phyloP scores from a whole-genome alignment of 2,797 vertebrate species.

The Bradypus variegatus region DNA sequence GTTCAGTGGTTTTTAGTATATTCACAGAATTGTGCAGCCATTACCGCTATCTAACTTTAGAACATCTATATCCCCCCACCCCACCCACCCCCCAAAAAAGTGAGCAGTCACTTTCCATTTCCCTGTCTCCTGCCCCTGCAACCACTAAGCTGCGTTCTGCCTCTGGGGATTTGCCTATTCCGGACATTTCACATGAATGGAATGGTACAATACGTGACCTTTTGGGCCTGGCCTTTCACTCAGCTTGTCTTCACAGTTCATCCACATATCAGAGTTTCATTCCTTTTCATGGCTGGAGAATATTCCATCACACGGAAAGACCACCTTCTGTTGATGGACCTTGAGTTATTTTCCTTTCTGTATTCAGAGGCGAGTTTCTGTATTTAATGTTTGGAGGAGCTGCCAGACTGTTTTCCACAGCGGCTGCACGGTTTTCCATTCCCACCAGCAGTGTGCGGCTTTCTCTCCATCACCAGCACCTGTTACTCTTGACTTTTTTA shows the following conservation, averaged over 20 bases:
- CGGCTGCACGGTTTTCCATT: fast-evolving
- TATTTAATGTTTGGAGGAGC: no score
- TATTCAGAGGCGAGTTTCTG: neutral
- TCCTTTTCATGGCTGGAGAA: neutral
- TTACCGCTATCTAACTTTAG: neutral
- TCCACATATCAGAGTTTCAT: fast-evolving
- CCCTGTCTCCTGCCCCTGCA: no score
- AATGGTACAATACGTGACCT: fast-evolving
- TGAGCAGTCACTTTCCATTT: neutral
- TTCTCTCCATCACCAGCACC: neutral
- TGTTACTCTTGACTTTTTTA: neutral
- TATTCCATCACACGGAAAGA: fast-evolving
- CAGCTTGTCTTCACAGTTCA: fast-evolving
- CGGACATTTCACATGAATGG: neutral
- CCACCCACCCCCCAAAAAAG: neutral
- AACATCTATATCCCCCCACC: neutral
- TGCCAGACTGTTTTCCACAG: no score
- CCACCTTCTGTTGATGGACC: neutral
- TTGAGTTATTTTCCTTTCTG: neutral
- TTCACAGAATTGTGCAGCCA: neutral
- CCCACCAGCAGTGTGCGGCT: neutral
- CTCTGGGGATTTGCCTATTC: neutral
- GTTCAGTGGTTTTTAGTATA: neutral
- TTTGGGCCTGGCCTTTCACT: neutral
- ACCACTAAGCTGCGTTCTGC: fast-evolving